phyloP scores from a whole-genome alignment of 1,140 invertebrate genomes.

The Fopius arisanus region DNA sequence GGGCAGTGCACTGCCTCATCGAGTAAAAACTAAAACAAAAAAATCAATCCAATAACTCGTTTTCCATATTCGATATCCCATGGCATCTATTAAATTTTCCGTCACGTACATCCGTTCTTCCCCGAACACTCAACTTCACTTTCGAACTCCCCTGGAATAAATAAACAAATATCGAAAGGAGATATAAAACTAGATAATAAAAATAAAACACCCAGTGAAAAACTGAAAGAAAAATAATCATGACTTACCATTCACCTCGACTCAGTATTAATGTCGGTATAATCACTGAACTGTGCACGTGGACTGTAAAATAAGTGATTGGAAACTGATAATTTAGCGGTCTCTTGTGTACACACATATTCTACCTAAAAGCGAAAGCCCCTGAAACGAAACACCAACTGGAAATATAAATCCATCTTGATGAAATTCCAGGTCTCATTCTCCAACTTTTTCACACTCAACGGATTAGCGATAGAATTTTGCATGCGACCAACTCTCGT shows the following conservation, averaged over 20 bases:
- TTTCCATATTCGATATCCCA: background rate
- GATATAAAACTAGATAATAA: background rate
- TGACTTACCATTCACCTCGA: background rate
- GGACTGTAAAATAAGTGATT: background rate
- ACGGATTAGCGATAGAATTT: background rate
- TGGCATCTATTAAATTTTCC: constrained; percentile 14
- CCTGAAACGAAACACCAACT: background rate
- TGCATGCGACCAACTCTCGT: background rate
- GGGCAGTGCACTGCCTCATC: too few relatives aligned
- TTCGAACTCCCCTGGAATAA: background rate
- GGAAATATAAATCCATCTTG: background rate
- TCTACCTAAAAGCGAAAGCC: constrained; percentile 2
- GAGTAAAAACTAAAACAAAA: too few relatives aligned
- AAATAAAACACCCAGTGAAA: background rate
- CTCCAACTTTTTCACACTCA: background rate
- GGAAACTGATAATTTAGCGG: background rate
- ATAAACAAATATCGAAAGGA: background rate
- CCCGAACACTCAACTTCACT: background rate
- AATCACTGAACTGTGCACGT: constrained; percentile 12
- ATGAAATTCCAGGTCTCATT: constrained; percentile 11
- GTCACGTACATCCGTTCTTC: constrained; percentile 26
- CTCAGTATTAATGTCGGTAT: background rate
- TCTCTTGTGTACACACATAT: background rate
- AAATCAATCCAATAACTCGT: too few relatives aligned
- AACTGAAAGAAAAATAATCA: background rate